Percentiles rank a stretch among this genome's conserved stretches.
These are phyloP conservation scores for Cordilura impudica DNA, from an alignment of 2,888 invertebrate genomes.

Conservation along the genomic window DNA sequence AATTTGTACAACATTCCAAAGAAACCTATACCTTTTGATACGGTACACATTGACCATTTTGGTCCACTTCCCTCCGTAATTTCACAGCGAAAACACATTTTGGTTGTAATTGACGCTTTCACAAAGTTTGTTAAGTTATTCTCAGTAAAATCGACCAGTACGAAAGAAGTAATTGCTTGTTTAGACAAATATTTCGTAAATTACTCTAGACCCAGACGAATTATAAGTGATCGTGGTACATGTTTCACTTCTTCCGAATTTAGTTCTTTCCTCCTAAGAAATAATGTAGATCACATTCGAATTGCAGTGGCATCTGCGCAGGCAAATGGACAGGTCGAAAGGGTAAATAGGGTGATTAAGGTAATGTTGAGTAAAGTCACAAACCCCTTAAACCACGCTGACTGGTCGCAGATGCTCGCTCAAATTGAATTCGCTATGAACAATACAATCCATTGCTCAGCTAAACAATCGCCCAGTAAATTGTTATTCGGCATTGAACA, in stretches of 20 bases:
- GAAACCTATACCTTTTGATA: no score
- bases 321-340: slow-evolving; percentile 41
- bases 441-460: slow-evolving; percentile 66
- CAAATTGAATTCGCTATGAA: no score
- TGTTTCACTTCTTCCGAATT: slow-evolving; percentile 24
- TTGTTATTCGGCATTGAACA: slow-evolving; percentile 60
- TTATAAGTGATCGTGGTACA: slow-evolving; percentile 3
- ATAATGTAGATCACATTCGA: slow-evolving; percentile 44
- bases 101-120: no score
- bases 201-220: slow-evolving; percentile 17
- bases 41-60: no score
- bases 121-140: no score
- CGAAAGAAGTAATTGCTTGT: not conserved
- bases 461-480: slow-evolving; percentile 67
- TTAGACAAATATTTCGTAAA: slow-evolving; percentile 20
- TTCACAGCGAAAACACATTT: no score
- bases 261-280: not conserved
- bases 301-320: slow-evolving; percentile 43
- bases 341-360: slow-evolving; percentile 32
- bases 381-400: slow-evolving; percentile 17
- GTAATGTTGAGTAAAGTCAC: slow-evolving; percentile 50
- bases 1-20: no score
- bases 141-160: slow-evolving; percentile 6
- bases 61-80: no score
- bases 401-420: slow-evolving; percentile 41